phyloP scores from a whole-genome alignment of 1,140 invertebrate species.

The Drosophila arizonae region DNA sequence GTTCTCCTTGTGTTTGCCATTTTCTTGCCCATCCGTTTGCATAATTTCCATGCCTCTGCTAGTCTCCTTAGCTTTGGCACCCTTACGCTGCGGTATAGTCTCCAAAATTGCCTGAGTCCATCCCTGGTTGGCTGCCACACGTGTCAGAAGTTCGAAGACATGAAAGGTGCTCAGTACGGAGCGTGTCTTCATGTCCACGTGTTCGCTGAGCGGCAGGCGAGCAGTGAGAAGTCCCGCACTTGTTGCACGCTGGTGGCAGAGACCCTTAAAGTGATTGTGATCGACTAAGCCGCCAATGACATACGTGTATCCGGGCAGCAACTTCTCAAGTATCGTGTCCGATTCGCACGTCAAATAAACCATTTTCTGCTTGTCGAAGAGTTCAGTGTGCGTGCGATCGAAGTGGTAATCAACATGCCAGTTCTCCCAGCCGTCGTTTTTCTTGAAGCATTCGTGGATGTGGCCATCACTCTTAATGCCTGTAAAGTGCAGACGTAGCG shows the following conservation, averaged over 20 bases:
- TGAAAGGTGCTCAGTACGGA: conserved; percentile 98
- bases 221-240: conserved; percentile 92
- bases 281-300: conserved; percentile 99
- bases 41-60: background rate
- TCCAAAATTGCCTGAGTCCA: conserved; percentile 94
- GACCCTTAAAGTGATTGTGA: conserved; percentile 97
- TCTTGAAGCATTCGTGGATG: conserved; percentile 88
- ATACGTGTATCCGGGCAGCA: conserved; percentile 92
- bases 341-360: conserved; percentile 98
- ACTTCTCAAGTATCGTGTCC: conserved; percentile 90
- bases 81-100: conserved; percentile 91
- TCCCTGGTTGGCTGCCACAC: conserved; percentile 89
- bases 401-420: conserved; percentile 92
- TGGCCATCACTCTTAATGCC: conserved; percentile 88
- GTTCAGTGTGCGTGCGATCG: conserved; percentile 47
- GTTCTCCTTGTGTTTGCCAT: background rate
- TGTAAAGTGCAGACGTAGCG: conserved; percentile 94
- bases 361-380: conserved; percentile 86
- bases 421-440: conserved; percentile 94
- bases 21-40: background rate
- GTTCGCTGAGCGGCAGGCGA: conserved; percentile 94
- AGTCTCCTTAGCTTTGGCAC: conserved; percentile 84
- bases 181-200: conserved; percentile 95
- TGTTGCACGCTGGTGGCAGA: conserved; percentile 92
- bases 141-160: conserved; percentile 96